Evolutionary conservation across 37 sponge, comb jelly and placozoan species (phyloP).

Genomic region (Aplysina aerophoba): DNA sequence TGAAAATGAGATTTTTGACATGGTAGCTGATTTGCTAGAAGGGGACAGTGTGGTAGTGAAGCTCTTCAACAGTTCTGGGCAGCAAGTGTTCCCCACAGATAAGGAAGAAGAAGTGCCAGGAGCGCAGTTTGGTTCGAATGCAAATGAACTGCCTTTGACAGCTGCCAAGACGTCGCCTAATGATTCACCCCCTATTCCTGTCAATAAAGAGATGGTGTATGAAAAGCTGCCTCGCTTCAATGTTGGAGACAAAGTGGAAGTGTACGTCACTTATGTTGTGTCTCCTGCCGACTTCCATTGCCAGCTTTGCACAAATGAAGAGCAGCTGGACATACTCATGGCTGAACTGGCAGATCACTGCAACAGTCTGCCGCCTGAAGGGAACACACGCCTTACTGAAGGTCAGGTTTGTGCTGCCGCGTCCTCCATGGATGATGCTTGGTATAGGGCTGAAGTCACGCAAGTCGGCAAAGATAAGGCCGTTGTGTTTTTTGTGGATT

Average conservation of each 20-base stretch:
- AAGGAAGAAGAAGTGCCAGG: neutral
- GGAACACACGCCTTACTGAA: neutral
- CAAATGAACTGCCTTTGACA: neutral
- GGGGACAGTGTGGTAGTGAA: constrained; percentile 34
- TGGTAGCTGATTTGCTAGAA: constrained; percentile 18
- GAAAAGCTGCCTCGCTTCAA: constrained; percentile 21
- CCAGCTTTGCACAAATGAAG: constrained; percentile 32
- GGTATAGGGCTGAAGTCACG: constrained; percentile 76
- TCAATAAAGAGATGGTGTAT: too few species aligned
- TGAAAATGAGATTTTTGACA: constrained; percentile 19
- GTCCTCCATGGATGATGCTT: constrained; percentile 56
- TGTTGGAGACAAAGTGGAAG: constrained; percentile 22
- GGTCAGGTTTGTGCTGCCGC: constrained; percentile 64
- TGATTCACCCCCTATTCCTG: neutral
- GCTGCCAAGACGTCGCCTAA: neutral
- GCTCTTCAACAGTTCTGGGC: constrained; percentile 4
- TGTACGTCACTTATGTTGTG: constrained; percentile 48
- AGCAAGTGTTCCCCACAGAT: neutral
- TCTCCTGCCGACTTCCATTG: constrained; percentile 71
- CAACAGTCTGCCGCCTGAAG: constrained; percentile 2
- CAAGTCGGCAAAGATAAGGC: constrained; percentile 13
- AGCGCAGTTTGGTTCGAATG: neutral
- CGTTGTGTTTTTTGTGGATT: constrained; percentile 70
- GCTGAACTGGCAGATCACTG: constrained; percentile 64
- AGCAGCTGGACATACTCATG: constrained; percentile 61